Percentiles rank a stretch among this genome's conserved stretches.
These are phyloP conservation scores for Zaprionus lachaisei DNA, from an alignment of 1,140 invertebrate genomes.

Conservation along the genomic window DNA sequence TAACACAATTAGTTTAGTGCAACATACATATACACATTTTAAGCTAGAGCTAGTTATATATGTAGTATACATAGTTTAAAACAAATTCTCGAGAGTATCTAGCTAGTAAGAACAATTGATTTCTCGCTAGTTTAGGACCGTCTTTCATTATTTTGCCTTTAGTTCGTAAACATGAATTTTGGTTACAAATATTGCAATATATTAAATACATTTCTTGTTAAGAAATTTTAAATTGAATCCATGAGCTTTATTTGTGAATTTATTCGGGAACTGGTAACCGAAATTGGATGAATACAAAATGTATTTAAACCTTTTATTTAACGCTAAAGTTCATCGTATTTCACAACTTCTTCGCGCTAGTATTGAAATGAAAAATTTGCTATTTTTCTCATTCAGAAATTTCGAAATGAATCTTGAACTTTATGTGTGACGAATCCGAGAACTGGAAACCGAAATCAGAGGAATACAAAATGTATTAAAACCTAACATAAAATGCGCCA, in stretches of 20 bases:
- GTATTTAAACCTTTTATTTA: background rate
- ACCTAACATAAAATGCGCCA: too few species aligned
- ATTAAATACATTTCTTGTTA: constrained; percentile 70
- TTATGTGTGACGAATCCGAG: background rate
- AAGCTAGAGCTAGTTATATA: constrained; percentile 62
- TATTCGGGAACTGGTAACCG: constrained; percentile 18
- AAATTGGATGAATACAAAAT: background rate
- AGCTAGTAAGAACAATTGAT: constrained; percentile 67
- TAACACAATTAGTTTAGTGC: constrained; percentile 69
- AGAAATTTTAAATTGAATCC: constrained; percentile 42
- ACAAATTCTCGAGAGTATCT: constrained; percentile 56
- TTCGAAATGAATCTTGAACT: constrained; percentile 29
- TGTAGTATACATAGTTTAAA: constrained; percentile 62
- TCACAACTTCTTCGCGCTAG: too few species aligned
- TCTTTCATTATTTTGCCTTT: constrained; percentile 44
- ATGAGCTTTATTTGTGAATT: constrained; percentile 20
- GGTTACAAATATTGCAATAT: constrained; percentile 68
- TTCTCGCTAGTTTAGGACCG: constrained; percentile 53
- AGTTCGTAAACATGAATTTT: constrained; percentile 52
- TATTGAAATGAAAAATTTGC: too few species aligned
- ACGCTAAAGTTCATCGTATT: too few species aligned
- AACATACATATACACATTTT: constrained; percentile 58
- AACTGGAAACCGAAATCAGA: constrained; percentile 24
- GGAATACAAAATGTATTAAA: background rate
- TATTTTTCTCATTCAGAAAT: constrained; percentile 8